Conservation (phyloP, 2,797 vertebrate genomes). For the Acrossocheilus fasciatus region DNA sequence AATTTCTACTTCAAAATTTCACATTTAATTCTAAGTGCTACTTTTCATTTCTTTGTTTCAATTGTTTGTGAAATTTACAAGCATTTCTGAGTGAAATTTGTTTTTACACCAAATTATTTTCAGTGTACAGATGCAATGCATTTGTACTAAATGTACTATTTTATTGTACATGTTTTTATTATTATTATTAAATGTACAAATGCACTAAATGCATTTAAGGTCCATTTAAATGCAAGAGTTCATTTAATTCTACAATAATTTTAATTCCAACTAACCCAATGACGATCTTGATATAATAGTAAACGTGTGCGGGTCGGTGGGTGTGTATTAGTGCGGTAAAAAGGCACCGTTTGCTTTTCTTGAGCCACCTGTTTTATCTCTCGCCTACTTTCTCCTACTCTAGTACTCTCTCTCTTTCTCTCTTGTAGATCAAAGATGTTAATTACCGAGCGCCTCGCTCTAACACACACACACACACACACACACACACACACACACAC, state of each 20-base stretch:
- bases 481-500: slow-evolving; percentile 37
- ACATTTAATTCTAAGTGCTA: neutral
- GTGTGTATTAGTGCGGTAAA: neutral
- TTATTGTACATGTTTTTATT: neutral
- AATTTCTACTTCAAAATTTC: neutral
- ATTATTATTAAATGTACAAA: neutral
- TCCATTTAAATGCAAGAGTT: too few relatives aligned
- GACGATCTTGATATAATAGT: neutral
- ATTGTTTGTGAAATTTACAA: neutral
- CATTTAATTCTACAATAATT: neutral
- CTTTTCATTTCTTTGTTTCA: neutral
- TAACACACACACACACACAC: slow-evolving; percentile 21
- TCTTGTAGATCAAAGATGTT: slow-evolving; percentile 49
- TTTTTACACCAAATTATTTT: neutral
- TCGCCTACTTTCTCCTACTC: neutral
- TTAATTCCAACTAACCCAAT: neutral
- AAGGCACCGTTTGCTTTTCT: slow-evolving; percentile 1
- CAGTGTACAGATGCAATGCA: neutral
- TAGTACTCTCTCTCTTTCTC: slow-evolving; percentile 13
- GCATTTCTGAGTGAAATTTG: neutral
- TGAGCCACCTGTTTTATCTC: slow-evolving; percentile 39
- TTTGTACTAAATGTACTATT: neutral
- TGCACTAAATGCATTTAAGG: neutral
- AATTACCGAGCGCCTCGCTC: slow-evolving; percentile 56
- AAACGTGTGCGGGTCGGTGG: neutral